These are phyloP conservation scores for Grammomys dolichurus DNA, from an alignment of 2,113 vertebrate species.

Conservation along the genomic window DNA sequence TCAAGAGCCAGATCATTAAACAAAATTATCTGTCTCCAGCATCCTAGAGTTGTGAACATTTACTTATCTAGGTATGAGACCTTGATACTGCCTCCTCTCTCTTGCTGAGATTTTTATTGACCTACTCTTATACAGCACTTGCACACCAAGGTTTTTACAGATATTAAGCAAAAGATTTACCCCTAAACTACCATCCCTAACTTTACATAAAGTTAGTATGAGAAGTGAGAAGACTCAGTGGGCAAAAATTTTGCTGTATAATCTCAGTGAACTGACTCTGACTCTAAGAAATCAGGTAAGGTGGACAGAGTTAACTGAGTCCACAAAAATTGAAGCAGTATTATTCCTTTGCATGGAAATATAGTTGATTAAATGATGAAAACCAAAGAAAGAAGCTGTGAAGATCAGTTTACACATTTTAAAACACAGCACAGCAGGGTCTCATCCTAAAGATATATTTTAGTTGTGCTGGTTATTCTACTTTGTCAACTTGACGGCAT, in stretches of 20 bases:
- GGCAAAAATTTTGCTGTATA: neutral
- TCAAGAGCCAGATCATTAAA: neutral
- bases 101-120: neutral
- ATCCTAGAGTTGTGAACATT: neutral
- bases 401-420: neutral
- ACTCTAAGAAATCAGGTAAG: neutral
- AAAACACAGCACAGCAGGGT: neutral
- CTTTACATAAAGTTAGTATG: too few species aligned
- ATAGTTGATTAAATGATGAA: neutral
- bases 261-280: neutral
- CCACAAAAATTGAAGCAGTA: neutral
- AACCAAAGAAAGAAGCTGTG: neutral
- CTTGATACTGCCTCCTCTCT: too few species aligned
- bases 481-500: neutral
- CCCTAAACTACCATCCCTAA: neutral
- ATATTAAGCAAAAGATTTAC: neutral
- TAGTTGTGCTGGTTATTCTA: neutral
- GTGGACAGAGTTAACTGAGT: neutral
- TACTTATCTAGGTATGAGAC: neutral
- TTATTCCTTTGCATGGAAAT: fast-evolving
- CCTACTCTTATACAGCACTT: neutral
- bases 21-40: neutral
- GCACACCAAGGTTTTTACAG: neutral
- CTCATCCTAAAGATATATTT: neutral
- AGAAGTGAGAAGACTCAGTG: neutral